Conservation (phyloP, 1,140 invertebrate genomes). For the Streblospio benedicti region DNA sequence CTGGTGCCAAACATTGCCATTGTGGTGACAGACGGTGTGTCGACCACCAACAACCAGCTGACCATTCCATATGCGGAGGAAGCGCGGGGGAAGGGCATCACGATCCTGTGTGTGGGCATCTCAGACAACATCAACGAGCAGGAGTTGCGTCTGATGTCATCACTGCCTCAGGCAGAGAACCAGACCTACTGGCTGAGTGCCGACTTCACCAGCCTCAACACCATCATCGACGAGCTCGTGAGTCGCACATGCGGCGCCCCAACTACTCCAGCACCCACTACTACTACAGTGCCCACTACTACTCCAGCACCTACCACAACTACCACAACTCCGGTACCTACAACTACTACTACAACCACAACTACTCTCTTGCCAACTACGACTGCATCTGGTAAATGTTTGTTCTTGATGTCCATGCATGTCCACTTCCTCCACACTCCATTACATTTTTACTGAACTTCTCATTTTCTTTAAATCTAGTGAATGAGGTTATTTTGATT, state of each 20-base stretch:
- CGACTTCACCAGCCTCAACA: neutral
- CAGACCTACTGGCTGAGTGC: slow-evolving; percentile 10
- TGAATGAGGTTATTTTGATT: too few relatives aligned
- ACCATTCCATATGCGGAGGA: slow-evolving; percentile 7
- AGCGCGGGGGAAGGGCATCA: neutral
- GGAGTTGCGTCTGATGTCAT: slow-evolving; percentile 11
- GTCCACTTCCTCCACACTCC: too few relatives aligned
- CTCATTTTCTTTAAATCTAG: too few relatives aligned
- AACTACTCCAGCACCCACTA: too few relatives aligned
- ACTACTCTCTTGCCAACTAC: too few relatives aligned
- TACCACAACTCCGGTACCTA: too few relatives aligned
- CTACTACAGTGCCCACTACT: too few relatives aligned
- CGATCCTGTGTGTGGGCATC: neutral
- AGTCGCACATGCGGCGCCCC: neutral
- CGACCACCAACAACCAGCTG: neutral
- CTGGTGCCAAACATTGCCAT: slow-evolving; percentile 5
- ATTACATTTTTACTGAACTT: too few relatives aligned
- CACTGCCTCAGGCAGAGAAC: slow-evolving; percentile 7
- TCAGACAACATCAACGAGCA: slow-evolving; percentile 1
- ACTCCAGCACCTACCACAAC: too few relatives aligned
- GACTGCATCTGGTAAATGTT: too few relatives aligned
- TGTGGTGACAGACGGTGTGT: slow-evolving; percentile 3
- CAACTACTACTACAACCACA: too few relatives aligned
- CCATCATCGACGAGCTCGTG: neutral
- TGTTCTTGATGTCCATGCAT: too few relatives aligned